Conservation (phyloP, 2,113 vertebrate genomes). For the Oreochromis niloticus region DNA sequence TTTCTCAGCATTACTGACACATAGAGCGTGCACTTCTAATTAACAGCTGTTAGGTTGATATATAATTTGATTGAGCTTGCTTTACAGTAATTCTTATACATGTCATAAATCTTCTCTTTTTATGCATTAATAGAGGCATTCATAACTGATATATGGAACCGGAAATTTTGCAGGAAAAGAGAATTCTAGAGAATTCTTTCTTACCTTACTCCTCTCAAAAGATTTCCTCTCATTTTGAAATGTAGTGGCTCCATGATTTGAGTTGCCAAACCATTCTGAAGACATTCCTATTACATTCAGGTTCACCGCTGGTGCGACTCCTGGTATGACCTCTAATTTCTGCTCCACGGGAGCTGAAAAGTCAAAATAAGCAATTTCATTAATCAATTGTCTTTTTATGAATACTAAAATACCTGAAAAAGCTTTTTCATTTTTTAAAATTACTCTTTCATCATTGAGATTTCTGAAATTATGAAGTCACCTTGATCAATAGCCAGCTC, state of each 20-base stretch:
- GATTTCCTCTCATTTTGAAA: not conserved
- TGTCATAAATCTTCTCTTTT: not conserved
- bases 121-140: no score
- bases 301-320: not conserved
- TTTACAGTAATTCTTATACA: not conserved
- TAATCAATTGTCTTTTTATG: not conserved
- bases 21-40: not conserved
- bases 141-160: not conserved
- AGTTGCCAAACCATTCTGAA: constrained; percentile 75
- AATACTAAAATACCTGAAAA: not conserved
- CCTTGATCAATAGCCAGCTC: constrained; percentile 74
- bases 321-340: not conserved
- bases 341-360: constrained; percentile 38
- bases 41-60: not conserved
- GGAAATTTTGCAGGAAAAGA: not conserved
- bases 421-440: rapidly evolving
- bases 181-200: not conserved
- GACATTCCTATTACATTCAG: constrained; percentile 62
- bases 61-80: not conserved
- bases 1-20: not conserved
- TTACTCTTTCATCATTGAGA: not conserved
- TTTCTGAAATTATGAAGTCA: constrained; percentile 14
- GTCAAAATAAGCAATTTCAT: not conserved
- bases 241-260: not conserved
- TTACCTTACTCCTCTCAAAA: constrained; percentile 74